These are phyloP conservation scores for Brachionus asplanchnoidis DNA, from an alignment of 1,140 invertebrate genomes.

Conservation along the genomic window DNA sequence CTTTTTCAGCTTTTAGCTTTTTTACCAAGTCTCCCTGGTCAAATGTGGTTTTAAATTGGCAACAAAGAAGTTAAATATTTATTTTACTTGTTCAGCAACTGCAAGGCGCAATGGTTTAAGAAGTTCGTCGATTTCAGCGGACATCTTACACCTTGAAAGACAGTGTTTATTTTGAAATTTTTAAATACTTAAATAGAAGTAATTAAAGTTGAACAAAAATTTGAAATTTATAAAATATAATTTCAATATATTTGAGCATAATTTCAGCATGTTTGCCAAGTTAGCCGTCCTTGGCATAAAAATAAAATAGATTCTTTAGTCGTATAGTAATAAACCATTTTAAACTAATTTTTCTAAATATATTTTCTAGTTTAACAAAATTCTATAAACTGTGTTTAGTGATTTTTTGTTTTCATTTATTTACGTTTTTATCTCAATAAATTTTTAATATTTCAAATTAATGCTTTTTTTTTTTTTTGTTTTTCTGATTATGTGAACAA, in stretches of 20 bases:
- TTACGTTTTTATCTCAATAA: too few relatives aligned
- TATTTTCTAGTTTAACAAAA: not conserved
- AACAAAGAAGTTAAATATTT: not conserved
- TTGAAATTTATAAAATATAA: not conserved
- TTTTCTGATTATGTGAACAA: too few relatives aligned
- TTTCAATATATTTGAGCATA: conserved; percentile 14
- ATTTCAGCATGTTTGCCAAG: not conserved
- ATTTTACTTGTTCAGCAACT: conserved; percentile 6
- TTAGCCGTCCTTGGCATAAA: not conserved
- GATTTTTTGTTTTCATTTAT: too few relatives aligned
- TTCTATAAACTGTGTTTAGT: too few relatives aligned
- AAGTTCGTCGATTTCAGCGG: conserved; percentile 34
- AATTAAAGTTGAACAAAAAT: not conserved
- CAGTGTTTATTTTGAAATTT: not conserved
- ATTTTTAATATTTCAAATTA: too few relatives aligned
- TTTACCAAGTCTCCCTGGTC: conserved; percentile 31
- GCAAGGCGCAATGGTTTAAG: conserved; percentile 27
- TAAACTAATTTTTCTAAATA: not conserved
- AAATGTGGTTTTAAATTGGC: not conserved
- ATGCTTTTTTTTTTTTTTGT: too few relatives aligned
- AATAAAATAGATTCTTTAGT: not conserved
- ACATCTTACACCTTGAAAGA: not conserved
- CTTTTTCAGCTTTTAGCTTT: conserved; percentile 36
- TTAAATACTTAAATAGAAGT: not conserved
- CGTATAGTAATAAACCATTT: not conserved